These are phyloP conservation scores for Clistopyga incitator DNA, from an alignment of 2,888 invertebrate genomes.

Conservation along the genomic window DNA sequence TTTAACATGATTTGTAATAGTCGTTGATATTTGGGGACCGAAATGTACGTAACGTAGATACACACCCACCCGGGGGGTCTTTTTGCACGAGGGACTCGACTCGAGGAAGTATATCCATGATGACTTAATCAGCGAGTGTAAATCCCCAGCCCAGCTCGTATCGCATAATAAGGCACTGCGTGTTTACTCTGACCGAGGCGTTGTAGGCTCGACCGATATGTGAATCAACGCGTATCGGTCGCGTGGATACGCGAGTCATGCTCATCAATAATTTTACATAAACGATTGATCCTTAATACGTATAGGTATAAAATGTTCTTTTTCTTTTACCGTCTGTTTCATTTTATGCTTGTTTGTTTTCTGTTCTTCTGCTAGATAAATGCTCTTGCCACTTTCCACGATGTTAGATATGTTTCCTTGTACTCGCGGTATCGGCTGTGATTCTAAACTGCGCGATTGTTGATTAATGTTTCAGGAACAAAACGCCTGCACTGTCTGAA, in stretches of 20 bases:
- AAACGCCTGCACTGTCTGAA: slow-evolving; percentile 14
- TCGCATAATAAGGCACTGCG: slow-evolving; percentile 64
- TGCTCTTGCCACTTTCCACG: slow-evolving; percentile 31
- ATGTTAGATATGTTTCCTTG: slow-evolving; percentile 14
- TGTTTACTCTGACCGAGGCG: slow-evolving; percentile 55
- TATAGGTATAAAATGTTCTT: slow-evolving; percentile 56
- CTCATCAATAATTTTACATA: slow-evolving; percentile 49
- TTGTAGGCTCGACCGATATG: slow-evolving; percentile 55
- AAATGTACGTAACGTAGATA: slow-evolving; percentile 34
- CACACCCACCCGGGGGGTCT: slow-evolving; percentile 49
- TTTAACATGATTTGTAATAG: slow-evolving; percentile 9
- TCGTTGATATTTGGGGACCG: slow-evolving; percentile 44
- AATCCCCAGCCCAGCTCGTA: slow-evolving; percentile 28
- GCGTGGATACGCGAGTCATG: slow-evolving; percentile 44
- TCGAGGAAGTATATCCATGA: slow-evolving; percentile 21
- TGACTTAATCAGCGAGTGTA: slow-evolving; percentile 11
- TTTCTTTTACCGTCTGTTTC: neutral
- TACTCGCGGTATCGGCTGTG: slow-evolving; percentile 9
- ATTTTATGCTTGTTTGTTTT: neutral
- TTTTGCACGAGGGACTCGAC: slow-evolving; percentile 20
- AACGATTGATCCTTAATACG: slow-evolving; percentile 54
- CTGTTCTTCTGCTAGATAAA: slow-evolving; percentile 16
- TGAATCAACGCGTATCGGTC: slow-evolving; percentile 47
- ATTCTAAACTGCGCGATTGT: slow-evolving; percentile 14
- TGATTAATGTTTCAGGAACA: slow-evolving; percentile 18